A percentile compares a stretch with the other conserved stretches of the same genome.
Conservation (phyloP, 2,113 vertebrate species). For the Campylomormyrus numenius region DNA sequence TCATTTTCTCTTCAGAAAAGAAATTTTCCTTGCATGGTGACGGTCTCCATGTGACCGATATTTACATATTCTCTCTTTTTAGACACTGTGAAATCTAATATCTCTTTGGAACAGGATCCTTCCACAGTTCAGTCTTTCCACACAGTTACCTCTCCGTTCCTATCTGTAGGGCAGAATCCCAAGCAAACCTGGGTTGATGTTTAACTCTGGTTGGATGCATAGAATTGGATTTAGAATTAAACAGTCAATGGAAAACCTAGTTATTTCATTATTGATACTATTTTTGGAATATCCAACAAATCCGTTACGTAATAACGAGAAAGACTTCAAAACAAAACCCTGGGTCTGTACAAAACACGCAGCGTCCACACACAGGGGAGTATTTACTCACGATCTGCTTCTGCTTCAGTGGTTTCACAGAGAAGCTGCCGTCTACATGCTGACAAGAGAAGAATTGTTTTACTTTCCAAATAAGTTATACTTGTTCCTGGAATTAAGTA, state of each 20-base stretch:
- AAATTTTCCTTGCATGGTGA: not conserved
- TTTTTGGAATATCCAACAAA: not conserved
- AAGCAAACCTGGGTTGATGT: conserved; percentile 14
- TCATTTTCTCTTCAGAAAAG: not conserved
- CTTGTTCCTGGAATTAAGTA: not conserved
- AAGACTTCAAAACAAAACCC: not conserved
- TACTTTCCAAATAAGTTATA: not conserved
- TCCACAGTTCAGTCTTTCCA: not conserved
- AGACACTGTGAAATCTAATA: not conserved
- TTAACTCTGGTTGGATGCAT: not conserved
- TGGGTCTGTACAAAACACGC: not conserved
- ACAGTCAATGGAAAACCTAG: conserved; percentile 12
- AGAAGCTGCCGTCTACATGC: conserved; percentile 67
- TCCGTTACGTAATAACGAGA: not conserved
- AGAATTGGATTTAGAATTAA: conserved; percentile 7
- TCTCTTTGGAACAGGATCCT: not conserved
- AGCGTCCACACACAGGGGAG: not conserved
- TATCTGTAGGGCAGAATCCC: conserved; percentile 14
- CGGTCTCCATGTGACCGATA: not conserved
- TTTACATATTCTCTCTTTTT: not conserved
- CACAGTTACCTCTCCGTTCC: not conserved
- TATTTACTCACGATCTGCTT: conserved; percentile 60
- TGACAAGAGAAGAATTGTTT: conserved; percentile 43
- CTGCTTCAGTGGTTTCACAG: conserved; percentile 70
- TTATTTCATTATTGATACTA: not conserved